Base-by-base conservation (phyloP, 1,140 invertebrate genomes). In the Drosophila neocordata region DNA sequence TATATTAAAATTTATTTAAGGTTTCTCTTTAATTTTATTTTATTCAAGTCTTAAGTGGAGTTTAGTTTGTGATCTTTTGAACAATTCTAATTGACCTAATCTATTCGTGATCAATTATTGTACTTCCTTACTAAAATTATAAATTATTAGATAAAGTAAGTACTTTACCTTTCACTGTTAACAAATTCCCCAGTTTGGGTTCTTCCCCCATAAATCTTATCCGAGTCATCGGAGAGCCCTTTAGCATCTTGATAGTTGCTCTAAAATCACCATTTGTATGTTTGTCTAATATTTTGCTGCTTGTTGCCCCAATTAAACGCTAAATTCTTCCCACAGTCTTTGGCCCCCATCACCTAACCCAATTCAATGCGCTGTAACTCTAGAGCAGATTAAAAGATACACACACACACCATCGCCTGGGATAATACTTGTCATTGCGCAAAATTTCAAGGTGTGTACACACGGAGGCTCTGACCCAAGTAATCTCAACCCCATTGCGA, bases 371-470 rank as follows among this genome's bases (percentile, higher is more conserved):
- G 51, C 38, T 68, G 64, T 52, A 74, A 73, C 71, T 75, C 41
- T 75, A 27, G 41, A 52, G 57, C 44, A 57, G 72, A 75, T 68
- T 75, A 75, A 38, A 65, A 22, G 24, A 38, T 65, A 55, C 65
- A 62, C 35, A 60, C 48, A 63, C 31, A 67, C 60, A 66, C 63
- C 74, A 37, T 55, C 53, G 57, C 34, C 52, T 66, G 79, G 41
- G 18, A 48, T 48, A 48, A 79, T 82, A 83, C 79, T 82, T 82
- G 79, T 82, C 79, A 79, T 79, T 79, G 79, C 79, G 71, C n/a
- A 79, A 83, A 82, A 61, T 59, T 74, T 77, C 51, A 65, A 84
- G 80, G 80, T 83, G 80, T 83, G 80, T 83, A 61, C 67, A 37
- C 41, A 38, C 61, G 22, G 70, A 71, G 63, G 78, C 37, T 11